Evolutionary conservation across 2,113 vertebrate genomes (phyloP).

Genomic region (Neotragus pygmaeus): DNA sequence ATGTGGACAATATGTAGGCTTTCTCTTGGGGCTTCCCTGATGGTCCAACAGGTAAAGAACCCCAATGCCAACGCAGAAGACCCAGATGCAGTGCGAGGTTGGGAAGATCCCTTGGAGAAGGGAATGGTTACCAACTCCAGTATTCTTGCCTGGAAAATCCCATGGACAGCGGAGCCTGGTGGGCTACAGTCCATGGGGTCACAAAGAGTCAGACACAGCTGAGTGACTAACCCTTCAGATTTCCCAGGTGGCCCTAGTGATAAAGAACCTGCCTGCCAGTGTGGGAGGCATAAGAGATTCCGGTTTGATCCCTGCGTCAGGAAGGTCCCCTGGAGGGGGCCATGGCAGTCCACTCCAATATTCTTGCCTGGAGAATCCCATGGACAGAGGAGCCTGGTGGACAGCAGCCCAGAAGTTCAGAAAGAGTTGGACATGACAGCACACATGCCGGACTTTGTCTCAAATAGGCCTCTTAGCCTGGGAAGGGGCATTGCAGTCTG

Average conservation of each 20-base stretch:
- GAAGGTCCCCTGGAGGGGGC: fast-evolving
- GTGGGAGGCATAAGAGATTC: neutral
- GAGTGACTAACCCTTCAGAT: neutral
- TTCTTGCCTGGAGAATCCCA: neutral
- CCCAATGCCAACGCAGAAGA: neutral
- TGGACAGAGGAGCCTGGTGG: neutral
- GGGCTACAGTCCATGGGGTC: neutral
- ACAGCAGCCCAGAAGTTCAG: neutral
- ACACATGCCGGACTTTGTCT: neutral
- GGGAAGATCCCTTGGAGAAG: neutral
- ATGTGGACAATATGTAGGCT: neutral
- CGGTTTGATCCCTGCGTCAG: neutral
- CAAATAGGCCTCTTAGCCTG: neutral
- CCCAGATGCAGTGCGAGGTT: neutral
- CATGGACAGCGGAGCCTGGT: neutral
- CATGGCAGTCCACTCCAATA: neutral
- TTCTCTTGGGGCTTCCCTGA: neutral
- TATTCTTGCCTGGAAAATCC: neutral
- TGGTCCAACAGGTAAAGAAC: neutral
- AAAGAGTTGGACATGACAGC: neutral
- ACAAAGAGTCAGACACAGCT: neutral
- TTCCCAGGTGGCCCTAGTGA: neutral
- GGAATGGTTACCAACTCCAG: neutral
- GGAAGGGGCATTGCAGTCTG: neutral
- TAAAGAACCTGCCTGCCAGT: neutral